Evolutionary conservation across 2,888 invertebrate genomes (phyloP).

Genomic region (Pristionchus japonicus): DNA sequence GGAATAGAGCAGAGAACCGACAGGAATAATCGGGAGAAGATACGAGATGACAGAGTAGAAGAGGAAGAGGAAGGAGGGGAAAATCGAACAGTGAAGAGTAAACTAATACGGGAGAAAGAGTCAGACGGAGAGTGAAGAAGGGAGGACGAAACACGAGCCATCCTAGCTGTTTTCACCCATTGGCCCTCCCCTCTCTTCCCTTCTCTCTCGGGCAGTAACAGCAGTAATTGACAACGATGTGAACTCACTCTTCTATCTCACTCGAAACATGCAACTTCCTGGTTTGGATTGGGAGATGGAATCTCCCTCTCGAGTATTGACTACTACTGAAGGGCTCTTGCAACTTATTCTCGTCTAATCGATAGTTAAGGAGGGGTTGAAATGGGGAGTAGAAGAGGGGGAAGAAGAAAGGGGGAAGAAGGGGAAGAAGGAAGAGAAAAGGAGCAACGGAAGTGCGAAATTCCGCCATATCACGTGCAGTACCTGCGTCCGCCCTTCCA

Average conservation of each 20-base stretch:
- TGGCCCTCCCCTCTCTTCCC: not conserved
- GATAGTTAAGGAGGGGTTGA: slow-evolving; percentile 1
- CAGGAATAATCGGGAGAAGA: not conserved
- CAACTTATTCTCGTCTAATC: slow-evolving; percentile 1
- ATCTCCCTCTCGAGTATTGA: not conserved
- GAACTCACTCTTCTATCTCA: not conserved
- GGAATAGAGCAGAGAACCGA: not conserved
- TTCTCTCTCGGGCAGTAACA: not conserved
- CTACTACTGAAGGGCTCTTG: not conserved
- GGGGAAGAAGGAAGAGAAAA: not conserved
- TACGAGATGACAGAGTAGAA: not conserved
- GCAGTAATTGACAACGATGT: not conserved
- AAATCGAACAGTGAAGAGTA: slow-evolving; percentile 33
- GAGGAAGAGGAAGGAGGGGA: not conserved
- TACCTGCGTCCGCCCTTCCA: not conserved
- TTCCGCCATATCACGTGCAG: slow-evolving; percentile 21
- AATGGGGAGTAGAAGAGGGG: not conserved
- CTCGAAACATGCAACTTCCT: slow-evolving; percentile 4
- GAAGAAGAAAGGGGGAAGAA: not conserved
- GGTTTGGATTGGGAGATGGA: no score
- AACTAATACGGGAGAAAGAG: not conserved
- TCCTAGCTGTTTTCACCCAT: slow-evolving; percentile 17
- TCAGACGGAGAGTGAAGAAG: not conserved
- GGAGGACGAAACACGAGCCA: not conserved
- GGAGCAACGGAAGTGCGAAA: not conserved